A percentile compares a stretch with the other conserved stretches of the same genome.
These are phyloP conservation scores for Sycophila sp. DNA, from an alignment of 1,140 invertebrate genomes.

Conservation along the genomic window DNA sequence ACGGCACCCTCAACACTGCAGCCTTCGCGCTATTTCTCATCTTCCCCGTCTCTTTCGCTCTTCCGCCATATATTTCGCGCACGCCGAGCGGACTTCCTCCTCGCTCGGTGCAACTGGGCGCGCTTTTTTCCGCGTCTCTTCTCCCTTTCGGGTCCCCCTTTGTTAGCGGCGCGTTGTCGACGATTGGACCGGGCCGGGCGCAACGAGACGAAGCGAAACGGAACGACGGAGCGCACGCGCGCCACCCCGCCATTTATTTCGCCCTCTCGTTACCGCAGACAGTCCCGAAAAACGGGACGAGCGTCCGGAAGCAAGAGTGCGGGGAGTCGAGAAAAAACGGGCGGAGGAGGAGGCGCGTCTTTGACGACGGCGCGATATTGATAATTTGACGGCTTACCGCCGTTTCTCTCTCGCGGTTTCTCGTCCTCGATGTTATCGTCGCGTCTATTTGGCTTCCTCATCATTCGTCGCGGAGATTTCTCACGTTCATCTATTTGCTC, in stretches of 20 bases:
- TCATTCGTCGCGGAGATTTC: too few species aligned
- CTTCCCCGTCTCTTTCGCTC: not conserved
- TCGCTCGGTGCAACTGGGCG: not conserved
- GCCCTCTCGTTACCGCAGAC: slow-evolving; percentile 46
- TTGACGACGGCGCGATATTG: slow-evolving; percentile 7
- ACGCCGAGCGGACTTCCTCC: slow-evolving; percentile 28
- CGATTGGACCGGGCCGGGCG: slow-evolving; percentile 43
- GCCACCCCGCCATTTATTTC: slow-evolving; percentile 46
- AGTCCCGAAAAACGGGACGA: slow-evolving; percentile 14
- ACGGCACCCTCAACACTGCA: not conserved
- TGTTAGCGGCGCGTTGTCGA: slow-evolving; percentile 38
- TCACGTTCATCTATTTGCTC: too few species aligned
- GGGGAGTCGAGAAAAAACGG: not conserved
- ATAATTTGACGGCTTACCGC: slow-evolving; percentile 20
- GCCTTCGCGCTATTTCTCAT: slow-evolving; percentile 17
- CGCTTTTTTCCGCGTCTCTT: slow-evolving; percentile 28
- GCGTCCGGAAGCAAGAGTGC: not conserved
- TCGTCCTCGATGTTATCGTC: not conserved
- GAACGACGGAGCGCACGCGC: not conserved
- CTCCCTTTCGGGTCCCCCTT: slow-evolving; percentile 35
- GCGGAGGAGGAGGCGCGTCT: not conserved
- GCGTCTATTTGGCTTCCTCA: too few species aligned
- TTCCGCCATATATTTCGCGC: slow-evolving; percentile 21
- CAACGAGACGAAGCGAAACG: slow-evolving; percentile 45
- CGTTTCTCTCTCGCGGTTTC: not conserved